Percentiles rank a stretch among this genome's conserved stretches.
Evolutionary conservation across 2,888 invertebrate genomes (phyloP).

Genomic region (Serrognathus titanus): DNA sequence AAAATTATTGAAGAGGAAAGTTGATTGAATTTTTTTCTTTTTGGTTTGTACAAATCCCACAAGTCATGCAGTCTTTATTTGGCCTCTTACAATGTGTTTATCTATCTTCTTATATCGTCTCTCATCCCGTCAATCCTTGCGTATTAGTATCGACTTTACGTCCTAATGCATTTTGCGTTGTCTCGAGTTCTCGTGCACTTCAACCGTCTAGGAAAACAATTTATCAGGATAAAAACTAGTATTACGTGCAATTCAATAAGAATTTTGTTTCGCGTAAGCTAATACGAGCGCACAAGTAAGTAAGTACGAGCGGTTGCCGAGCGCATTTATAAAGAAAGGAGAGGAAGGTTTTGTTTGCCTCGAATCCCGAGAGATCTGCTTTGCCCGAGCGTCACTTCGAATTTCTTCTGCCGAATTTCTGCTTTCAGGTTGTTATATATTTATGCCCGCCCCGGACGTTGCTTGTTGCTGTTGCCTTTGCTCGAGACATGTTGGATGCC

Average conservation of each 20-base stretch:
- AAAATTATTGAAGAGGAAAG: too few relatives aligned
- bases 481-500: neutral
- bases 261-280: too few relatives aligned
- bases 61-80: neutral
- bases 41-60: neutral
- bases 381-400: constrained; percentile 23
- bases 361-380: constrained; percentile 17
- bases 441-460: constrained; percentile 13
- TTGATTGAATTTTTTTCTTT: too few relatives aligned
- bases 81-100: constrained; percentile 7
- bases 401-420: constrained; percentile 23
- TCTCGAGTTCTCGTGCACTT: too few relatives aligned
- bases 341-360: constrained; percentile 20
- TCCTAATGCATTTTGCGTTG: constrained; percentile 4
- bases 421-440: constrained; percentile 22
- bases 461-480: neutral
- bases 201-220: too few relatives aligned
- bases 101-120: constrained; percentile 23
- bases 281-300: too few relatives aligned
- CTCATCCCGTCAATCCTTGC: constrained; percentile 17
- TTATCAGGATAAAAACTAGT: too few relatives aligned
- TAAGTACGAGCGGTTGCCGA: too few relatives aligned
- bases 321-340: too few relatives aligned
- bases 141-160: constrained; percentile 17
- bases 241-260: too few relatives aligned